These are phyloP conservation scores for Spermophilus dauricus DNA, from an alignment of 2,113 vertebrate species.

Conservation along the genomic window DNA sequence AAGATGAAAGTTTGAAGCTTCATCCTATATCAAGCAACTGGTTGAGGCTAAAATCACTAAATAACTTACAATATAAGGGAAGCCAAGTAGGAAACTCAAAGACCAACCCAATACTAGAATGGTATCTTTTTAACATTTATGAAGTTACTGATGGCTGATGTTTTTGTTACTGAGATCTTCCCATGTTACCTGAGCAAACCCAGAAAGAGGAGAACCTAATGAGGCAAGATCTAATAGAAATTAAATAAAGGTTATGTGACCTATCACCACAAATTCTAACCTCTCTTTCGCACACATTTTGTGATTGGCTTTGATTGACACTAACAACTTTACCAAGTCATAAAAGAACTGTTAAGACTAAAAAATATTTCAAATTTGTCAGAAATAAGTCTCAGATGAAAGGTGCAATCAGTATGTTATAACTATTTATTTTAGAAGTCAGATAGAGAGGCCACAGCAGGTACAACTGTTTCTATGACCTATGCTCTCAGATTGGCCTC, in stretches of 20 bases:
- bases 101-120: background rate
- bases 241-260: background rate
- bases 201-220: background rate
- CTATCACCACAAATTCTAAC: background rate
- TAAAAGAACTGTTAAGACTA: conserved; percentile 2
- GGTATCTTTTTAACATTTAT: background rate
- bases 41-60: background rate
- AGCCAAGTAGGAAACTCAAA: background rate
- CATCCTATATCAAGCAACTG: background rate
- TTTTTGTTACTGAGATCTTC: background rate
- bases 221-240: background rate
- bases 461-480: background rate
- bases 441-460: background rate
- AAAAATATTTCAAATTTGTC: background rate
- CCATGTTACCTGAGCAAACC: background rate
- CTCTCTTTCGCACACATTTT: background rate
- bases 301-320: background rate
- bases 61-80: background rate
- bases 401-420: background rate
- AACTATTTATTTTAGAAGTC: background rate
- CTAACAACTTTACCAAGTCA: background rate
- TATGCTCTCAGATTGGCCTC: background rate
- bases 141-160: background rate
- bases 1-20: background rate
- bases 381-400: conserved; percentile 6